Evolutionary conservation across 1,140 invertebrate species (phyloP).

Genomic region (Megalonaias nervosa): DNA sequence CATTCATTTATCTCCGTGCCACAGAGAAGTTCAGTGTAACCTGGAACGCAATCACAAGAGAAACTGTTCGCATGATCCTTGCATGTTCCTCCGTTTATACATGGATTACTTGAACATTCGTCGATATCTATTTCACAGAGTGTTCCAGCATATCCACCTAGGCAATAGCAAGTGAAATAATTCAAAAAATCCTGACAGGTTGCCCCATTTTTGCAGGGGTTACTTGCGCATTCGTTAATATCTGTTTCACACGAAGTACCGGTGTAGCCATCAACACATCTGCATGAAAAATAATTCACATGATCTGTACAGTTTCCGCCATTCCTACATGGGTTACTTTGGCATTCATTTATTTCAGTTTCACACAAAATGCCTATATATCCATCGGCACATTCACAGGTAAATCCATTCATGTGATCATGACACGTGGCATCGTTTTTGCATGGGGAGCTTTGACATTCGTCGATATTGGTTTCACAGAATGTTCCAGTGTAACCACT

Average conservation of each 20-base stretch:
- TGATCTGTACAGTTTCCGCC: slow-evolving; percentile 81
- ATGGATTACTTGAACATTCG: slow-evolving; percentile 2
- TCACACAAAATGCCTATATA: slow-evolving; percentile 94
- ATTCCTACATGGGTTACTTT: slow-evolving; percentile 8
- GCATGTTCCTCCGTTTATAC: not conserved
- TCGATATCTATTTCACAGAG: slow-evolving; percentile 1
- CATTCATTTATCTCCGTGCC: slow-evolving; percentile 12
- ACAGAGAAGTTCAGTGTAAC: not conserved
- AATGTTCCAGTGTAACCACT: slow-evolving; percentile 72
- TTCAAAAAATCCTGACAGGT: slow-evolving; percentile 6
- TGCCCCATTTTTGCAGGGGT: slow-evolving; percentile 12
- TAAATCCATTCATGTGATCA: slow-evolving; percentile 3
- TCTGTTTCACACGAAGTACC: slow-evolving; percentile 86
- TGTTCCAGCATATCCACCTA: slow-evolving; percentile 15
- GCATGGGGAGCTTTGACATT: slow-evolving; percentile 89
- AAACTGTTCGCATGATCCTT: not conserved
- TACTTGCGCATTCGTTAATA: slow-evolving; percentile 20
- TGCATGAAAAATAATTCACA: slow-evolving; percentile 76
- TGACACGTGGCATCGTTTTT: slow-evolving; percentile 88
- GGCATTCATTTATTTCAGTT: slow-evolving; percentile 84
- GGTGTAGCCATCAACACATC: slow-evolving; percentile 86
- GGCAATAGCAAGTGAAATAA: slow-evolving; percentile 14
- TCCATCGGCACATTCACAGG: slow-evolving; percentile 70
- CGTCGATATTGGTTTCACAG: slow-evolving; percentile 84
- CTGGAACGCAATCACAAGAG: not conserved